These are phyloP conservation scores for Fulmarus glacialis DNA, from an alignment of 2,113 vertebrate genomes.

Conservation along the genomic window DNA sequence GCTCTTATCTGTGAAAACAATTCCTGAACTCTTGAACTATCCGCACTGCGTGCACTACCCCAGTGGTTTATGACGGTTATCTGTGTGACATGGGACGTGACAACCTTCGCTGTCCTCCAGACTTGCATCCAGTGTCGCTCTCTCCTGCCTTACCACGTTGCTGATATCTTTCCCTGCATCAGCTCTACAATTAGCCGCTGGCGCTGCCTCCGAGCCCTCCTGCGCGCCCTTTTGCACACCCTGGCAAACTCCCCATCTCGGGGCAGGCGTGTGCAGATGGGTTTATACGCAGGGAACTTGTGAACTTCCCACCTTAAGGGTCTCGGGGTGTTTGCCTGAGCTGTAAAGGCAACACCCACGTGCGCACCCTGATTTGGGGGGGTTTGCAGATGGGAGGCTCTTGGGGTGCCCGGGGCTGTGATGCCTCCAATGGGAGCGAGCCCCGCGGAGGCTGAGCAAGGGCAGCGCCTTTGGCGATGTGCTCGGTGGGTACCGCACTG, in stretches of 20 bases:
- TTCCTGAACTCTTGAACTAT: slow-evolving; percentile 21
- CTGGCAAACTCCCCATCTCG: not conserved
- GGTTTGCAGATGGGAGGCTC: not conserved
- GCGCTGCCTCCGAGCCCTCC: not conserved
- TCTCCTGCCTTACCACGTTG: not conserved
- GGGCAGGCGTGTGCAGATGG: not conserved
- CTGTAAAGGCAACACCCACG: rapidly evolving
- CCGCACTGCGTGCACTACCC: rapidly evolving
- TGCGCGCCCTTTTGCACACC: not conserved
- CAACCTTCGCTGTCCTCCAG: not conserved
- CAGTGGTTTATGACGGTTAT: not conserved
- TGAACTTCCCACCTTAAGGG: not conserved
- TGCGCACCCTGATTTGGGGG: not conserved
- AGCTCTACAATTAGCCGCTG: not conserved
- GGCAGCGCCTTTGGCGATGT: not conserved
- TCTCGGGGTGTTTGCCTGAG: not conserved
- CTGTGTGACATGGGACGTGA: not conserved
- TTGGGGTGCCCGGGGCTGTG: not conserved
- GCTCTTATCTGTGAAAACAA: slow-evolving; percentile 27
- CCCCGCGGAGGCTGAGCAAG: not conserved
- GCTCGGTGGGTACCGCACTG: not conserved
- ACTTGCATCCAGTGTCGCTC: rapidly evolving
- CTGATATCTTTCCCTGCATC: not conserved
- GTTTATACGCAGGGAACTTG: not conserved
- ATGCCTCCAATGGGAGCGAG: not conserved